A percentile compares a stretch with the other conserved stretches of the same genome.
These are phyloP conservation scores for Heliconius hewitsoni DNA, from an alignment of 1,140 invertebrate genomes.

Conservation along the genomic window DNA sequence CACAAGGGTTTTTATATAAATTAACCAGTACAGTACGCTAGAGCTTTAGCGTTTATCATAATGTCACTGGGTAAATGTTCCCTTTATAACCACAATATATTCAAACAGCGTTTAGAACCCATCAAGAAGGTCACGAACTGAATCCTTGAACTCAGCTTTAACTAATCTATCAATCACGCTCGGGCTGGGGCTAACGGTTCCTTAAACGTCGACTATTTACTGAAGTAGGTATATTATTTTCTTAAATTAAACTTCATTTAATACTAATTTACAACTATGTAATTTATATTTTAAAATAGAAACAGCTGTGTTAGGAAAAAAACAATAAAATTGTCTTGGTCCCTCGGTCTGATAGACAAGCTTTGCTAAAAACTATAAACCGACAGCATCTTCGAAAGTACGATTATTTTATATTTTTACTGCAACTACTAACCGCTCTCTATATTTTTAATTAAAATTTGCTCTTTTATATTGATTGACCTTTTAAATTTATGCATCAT, in stretches of 20 bases:
- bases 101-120: constrained; percentile 1
- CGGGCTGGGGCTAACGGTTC: constrained; percentile 14
- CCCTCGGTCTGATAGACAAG: not conserved
- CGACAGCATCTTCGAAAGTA: no score
- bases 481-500: not conserved
- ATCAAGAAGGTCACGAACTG: constrained; percentile 15
- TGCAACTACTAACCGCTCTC: no score
- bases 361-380: not conserved
- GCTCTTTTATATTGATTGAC: not conserved
- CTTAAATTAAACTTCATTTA: not conserved
- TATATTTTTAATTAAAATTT: not conserved
- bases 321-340: no score
- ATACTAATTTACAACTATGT: not conserved
- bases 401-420: no score
- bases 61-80: constrained; percentile 9
- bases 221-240: not conserved
- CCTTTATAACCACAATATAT: constrained; percentile 12
- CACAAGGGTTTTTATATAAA: constrained; percentile 4
- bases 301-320: no score
- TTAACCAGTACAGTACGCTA: not conserved
- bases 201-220: constrained; percentile 12
- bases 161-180: constrained; percentile 16
- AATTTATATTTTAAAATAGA: not conserved
- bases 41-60: not conserved
- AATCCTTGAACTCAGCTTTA: constrained; percentile 22